These are phyloP conservation scores for Agonopterix subpropinquella DNA, from an alignment of 2,888 invertebrate species.

Conservation along the genomic window DNA sequence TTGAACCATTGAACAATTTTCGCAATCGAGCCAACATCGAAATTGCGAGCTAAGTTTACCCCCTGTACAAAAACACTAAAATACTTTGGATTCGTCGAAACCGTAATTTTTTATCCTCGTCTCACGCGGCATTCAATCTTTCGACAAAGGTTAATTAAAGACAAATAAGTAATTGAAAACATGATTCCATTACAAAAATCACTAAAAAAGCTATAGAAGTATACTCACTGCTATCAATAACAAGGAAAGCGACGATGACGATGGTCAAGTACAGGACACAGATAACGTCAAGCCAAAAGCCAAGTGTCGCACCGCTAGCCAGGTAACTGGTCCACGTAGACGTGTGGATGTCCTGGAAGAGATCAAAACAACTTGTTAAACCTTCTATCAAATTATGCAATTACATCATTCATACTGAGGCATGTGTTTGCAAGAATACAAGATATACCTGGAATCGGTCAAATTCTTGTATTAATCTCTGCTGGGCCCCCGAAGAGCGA, in stretches of 20 bases:
- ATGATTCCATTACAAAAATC: too few species aligned
- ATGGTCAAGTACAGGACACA: slow-evolving; percentile 81
- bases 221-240: slow-evolving; percentile 70
- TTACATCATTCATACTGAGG: neutral
- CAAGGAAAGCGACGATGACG: slow-evolving; percentile 81
- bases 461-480: slow-evolving; percentile 84
- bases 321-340: slow-evolving; percentile 84
- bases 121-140: too few species aligned
- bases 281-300: slow-evolving; percentile 85
- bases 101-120: too few species aligned
- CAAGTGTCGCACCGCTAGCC: slow-evolving; percentile 81
- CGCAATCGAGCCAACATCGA: too few species aligned
- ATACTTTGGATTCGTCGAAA: too few species aligned
- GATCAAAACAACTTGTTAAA: neutral
- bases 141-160: neutral
- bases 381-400: neutral
- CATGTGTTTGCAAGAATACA: neutral
- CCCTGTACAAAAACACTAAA: too few species aligned
- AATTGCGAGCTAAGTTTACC: too few species aligned
- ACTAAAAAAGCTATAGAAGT: neutral
- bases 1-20: too few species aligned
- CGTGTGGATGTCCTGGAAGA: slow-evolving; percentile 79
- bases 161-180: too few species aligned
- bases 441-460: slow-evolving; percentile 78
- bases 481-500: slow-evolving; percentile 84